Conservation (phyloP, 2,113 vertebrate genomes). For the Eublepharis macularius region DNA sequence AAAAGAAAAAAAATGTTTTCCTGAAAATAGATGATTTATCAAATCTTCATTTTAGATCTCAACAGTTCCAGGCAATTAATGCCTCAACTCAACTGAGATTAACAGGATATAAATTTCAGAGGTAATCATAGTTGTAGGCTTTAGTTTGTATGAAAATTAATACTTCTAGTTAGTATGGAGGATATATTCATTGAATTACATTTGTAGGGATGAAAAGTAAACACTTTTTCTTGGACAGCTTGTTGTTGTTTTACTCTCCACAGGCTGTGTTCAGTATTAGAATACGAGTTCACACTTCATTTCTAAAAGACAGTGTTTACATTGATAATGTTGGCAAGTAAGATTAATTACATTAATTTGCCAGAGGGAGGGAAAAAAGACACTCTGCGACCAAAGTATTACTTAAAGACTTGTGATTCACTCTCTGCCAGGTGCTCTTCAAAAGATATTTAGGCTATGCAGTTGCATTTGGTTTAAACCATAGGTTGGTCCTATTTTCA, state of each 20-base stretch:
- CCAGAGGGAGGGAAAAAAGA: constrained; percentile 9
- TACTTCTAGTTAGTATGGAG: constrained; percentile 1
- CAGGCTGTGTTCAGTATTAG: background rate
- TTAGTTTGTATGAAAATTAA: constrained; percentile 35
- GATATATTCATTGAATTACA: constrained; percentile 5
- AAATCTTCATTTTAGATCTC: constrained; percentile 30
- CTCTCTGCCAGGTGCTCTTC: constrained; percentile 7
- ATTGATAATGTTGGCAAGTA: constrained; percentile 10
- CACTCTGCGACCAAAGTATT: background rate
- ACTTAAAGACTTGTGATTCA: constrained; percentile 25
- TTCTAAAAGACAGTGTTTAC: constrained; percentile 14
- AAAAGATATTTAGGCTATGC: background rate
- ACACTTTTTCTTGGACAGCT: background rate
- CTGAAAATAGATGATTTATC: background rate
- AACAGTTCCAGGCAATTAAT: constrained; percentile 42
- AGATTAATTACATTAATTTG: constrained; percentile 33
- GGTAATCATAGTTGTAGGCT: constrained; percentile 29
- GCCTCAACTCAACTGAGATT: constrained; percentile 37
- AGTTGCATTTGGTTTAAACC: background rate
- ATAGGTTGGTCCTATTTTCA: background rate
- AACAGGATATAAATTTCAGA: constrained; percentile 38
- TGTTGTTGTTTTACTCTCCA: background rate
- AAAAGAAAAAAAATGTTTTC: background rate
- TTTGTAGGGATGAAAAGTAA: background rate
- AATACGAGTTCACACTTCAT: background rate